phyloP scores from a whole-genome alignment of 2,888 invertebrate species.

The Agriotes lineatus region DNA sequence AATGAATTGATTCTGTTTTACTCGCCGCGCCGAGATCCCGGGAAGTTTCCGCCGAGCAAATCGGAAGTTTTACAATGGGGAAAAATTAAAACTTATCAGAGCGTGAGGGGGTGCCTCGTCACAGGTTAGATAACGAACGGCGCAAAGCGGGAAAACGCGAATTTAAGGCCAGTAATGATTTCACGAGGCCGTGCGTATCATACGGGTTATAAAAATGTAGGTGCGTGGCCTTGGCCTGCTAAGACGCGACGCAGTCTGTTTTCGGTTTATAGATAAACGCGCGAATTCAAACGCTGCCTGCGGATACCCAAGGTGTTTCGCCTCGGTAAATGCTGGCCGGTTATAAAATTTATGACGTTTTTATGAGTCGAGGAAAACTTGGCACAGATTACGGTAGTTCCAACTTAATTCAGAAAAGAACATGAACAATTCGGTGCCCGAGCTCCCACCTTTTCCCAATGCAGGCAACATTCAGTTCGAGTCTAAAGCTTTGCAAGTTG shows the following conservation, averaged over 20 bases:
- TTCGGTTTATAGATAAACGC: not conserved
- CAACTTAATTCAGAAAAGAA: not conserved
- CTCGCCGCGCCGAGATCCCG: not conserved
- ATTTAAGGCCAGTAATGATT: slow-evolving; percentile 4
- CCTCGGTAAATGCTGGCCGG: too few species aligned
- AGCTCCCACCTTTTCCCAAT: too few species aligned
- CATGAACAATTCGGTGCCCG: not conserved
- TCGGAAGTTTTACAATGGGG: too few species aligned
- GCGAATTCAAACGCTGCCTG: too few species aligned
- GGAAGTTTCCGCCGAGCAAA: too few species aligned
- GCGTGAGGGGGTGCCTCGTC: not conserved
- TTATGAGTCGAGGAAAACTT: slow-evolving; percentile 1
- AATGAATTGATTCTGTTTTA: slow-evolving; percentile 31
- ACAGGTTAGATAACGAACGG: not conserved
- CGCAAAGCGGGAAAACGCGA: not conserved
- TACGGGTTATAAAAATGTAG: slow-evolving; percentile 31
- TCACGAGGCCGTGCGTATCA: slow-evolving; percentile 12
- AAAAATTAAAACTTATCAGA: too few species aligned
- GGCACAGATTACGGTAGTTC: slow-evolving; percentile 2
- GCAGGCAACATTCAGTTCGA: too few species aligned
- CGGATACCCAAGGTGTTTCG: too few species aligned
- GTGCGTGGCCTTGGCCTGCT: slow-evolving; percentile 29
- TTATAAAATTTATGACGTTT: slow-evolving; percentile 6
- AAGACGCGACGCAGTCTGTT: not conserved
- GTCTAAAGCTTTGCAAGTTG: too few species aligned